phyloP scores from a whole-genome alignment of 2,888 invertebrate genomes.

The Dicyrtomina minuta region DNA sequence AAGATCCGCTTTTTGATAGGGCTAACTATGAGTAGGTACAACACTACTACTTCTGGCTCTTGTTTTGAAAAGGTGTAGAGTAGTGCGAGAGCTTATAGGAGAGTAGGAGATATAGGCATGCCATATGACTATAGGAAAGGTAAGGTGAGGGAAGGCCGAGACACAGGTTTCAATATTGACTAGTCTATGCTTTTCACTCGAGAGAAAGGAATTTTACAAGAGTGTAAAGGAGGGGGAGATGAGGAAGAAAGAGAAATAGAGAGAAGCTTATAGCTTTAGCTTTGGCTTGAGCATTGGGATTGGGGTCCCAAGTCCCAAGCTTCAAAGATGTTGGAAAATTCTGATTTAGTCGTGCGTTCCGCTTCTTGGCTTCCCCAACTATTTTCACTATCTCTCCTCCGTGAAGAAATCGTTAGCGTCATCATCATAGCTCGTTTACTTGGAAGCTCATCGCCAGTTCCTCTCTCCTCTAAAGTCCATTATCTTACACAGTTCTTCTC shows the following conservation, averaged over 20 bases:
- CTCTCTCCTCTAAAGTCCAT: slow-evolving; percentile 15
- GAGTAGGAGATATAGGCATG: too few species aligned
- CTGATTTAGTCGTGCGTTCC: slow-evolving; percentile 22
- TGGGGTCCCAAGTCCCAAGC: too few species aligned
- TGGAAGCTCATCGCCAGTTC: slow-evolving; percentile 16
- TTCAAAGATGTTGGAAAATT: not conserved
- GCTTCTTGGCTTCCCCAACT: slow-evolving; percentile 10
- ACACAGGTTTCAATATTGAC: too few species aligned
- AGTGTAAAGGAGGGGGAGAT: not conserved
- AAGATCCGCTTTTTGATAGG: too few species aligned
- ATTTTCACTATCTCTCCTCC: slow-evolving; percentile 12
- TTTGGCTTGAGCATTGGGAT: not conserved
- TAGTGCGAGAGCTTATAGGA: too few species aligned
- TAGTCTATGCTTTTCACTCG: too few species aligned
- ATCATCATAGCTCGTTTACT: slow-evolving; percentile 18
- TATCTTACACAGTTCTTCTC: slow-evolving; percentile 5
- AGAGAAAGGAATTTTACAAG: too few species aligned
- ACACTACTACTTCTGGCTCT: too few species aligned
- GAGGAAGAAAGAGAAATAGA: not conserved
- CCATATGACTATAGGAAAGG: too few species aligned
- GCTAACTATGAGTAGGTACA: too few species aligned
- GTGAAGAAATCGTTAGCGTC: slow-evolving; percentile 16
- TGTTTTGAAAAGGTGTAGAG: too few species aligned
- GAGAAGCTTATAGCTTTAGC: not conserved
- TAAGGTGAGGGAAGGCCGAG: too few species aligned